Evolutionary conservation across 2,797 vertebrate species (phyloP).

Genomic region (Poliocrania exsul): DNA sequence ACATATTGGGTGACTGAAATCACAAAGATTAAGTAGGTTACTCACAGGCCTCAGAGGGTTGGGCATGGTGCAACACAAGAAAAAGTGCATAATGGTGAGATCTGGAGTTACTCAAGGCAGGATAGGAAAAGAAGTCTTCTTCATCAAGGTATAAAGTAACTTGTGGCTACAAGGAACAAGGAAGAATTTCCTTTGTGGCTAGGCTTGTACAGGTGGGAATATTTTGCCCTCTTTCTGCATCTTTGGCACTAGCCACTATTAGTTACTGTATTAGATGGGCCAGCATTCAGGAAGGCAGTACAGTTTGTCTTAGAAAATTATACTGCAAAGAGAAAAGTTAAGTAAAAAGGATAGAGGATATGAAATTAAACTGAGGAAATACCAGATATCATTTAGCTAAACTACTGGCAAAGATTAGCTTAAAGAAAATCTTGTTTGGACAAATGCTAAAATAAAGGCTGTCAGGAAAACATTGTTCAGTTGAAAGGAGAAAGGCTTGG

Average conservation of each 20-base stretch:
- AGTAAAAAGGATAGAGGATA: background rate
- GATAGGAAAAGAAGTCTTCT: background rate
- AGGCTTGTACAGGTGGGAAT: background rate
- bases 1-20: background rate
- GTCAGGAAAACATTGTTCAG: background rate
- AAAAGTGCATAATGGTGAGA: background rate
- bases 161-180: background rate
- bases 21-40: background rate
- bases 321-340: background rate
- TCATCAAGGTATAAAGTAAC: background rate
- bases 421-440: background rate
- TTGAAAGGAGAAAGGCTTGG: background rate
- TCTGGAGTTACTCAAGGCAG: background rate
- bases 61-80: fast-evolving
- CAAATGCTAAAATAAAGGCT: background rate
- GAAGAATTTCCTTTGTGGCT: background rate
- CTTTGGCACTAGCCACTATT: background rate
- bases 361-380: background rate
- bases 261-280: background rate
- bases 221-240: background rate
- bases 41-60: background rate
- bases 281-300: background rate
- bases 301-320: background rate
- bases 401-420: background rate
- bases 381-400: background rate